Evolutionary conservation across 2,888 invertebrate genomes (phyloP).

Genomic region (Yponomeuta plumbellus): DNA sequence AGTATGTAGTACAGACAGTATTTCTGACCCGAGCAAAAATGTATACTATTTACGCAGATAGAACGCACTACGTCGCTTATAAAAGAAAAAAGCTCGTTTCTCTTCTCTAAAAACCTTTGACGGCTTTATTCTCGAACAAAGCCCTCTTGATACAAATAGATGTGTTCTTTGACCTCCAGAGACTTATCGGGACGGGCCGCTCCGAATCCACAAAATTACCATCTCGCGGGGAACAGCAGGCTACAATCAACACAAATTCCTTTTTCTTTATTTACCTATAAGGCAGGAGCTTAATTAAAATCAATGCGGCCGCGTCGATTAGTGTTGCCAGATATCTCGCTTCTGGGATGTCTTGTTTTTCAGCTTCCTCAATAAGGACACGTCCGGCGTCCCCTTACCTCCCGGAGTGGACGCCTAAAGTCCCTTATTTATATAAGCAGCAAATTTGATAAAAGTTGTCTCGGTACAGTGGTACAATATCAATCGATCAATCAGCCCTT

Average conservation of each 20-base stretch:
- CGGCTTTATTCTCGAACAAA: background rate
- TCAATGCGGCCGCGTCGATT: background rate
- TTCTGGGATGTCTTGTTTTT: too few relatives aligned
- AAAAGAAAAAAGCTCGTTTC: background rate
- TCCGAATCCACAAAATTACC: background rate
- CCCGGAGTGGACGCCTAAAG: too few relatives aligned
- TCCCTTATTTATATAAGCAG: too few relatives aligned
- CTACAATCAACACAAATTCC: background rate
- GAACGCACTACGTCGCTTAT: background rate
- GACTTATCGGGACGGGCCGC: background rate
- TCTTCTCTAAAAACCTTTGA: background rate
- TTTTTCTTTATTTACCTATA: background rate
- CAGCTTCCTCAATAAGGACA: too few relatives aligned
- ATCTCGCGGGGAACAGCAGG: background rate
- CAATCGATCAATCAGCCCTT: too few relatives aligned
- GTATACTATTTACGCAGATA: background rate
- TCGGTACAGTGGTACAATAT: too few relatives aligned
- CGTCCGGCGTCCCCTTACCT: too few relatives aligned
- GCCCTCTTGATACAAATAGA: constrained; percentile 3
- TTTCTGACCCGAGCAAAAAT: background rate
- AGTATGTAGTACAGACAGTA: background rate
- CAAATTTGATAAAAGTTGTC: too few relatives aligned
- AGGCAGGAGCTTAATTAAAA: background rate
- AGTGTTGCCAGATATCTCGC: too few relatives aligned
- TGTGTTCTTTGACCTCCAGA: background rate